Evolutionary conservation across 2,113 vertebrate species (phyloP).

Genomic region (Chauna torquata): DNA sequence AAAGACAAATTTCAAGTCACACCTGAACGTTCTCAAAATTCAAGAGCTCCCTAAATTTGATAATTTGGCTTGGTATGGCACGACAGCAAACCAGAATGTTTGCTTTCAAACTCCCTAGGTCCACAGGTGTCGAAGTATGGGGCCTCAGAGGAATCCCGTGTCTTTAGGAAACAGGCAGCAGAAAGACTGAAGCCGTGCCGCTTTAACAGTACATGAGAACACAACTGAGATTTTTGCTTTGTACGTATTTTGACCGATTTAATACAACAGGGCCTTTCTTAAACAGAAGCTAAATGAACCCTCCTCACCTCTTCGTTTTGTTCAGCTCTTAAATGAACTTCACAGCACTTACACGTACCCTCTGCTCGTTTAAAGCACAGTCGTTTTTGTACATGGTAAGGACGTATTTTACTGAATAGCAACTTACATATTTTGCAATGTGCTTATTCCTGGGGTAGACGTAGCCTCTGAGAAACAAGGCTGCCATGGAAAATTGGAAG

Average conservation of each 20-base stretch:
- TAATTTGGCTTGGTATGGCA: not conserved
- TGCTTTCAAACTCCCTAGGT: not conserved
- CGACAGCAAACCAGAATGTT: not conserved
- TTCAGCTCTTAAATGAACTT: not conserved
- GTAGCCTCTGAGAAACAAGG: not conserved
- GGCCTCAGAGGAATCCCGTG: not conserved
- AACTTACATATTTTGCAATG: not conserved
- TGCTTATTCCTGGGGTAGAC: not conserved
- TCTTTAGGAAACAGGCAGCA: not conserved
- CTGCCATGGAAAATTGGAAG: constrained; percentile 52
- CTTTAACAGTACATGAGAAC: not conserved
- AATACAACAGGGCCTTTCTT: not conserved
- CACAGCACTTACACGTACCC: not conserved
- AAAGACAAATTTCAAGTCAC: not conserved
- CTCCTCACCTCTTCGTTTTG: not conserved
- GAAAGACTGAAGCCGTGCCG: not conserved
- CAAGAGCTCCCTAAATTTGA: not conserved
- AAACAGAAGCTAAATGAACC: not conserved
- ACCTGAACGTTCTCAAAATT: not conserved
- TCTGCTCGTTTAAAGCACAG: not conserved
- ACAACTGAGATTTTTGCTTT: not conserved
- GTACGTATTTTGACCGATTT: not conserved
- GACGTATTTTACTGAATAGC: not conserved
- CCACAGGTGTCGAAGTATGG: not conserved
- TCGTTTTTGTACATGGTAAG: not conserved